phyloP scores from a whole-genome alignment of 2,797 vertebrate genomes.

The Xenopus petersii region DNA sequence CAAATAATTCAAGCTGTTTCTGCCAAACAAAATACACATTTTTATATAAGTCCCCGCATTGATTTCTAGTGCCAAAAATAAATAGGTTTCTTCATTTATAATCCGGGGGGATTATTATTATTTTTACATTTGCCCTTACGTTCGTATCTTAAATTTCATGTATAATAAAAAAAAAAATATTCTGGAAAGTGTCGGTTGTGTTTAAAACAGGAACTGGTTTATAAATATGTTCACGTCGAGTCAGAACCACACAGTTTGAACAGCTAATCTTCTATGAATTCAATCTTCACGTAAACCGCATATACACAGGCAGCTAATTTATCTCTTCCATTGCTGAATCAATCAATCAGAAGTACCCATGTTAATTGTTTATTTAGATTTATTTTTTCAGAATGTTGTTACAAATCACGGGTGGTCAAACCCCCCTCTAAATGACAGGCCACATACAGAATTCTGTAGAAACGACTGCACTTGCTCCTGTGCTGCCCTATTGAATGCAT shows the following conservation, averaged over 20 bases:
- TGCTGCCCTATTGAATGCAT: too few relatives aligned
- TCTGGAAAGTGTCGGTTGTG: conserved; percentile 22
- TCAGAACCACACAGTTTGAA: conserved; percentile 11
- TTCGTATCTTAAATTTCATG: conserved; percentile 18
- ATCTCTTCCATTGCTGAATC: conserved; percentile 60
- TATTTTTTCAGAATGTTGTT: background rate
- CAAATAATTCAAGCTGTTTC: background rate
- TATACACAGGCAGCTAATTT: conserved; percentile 63
- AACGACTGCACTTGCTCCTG: too few relatives aligned
- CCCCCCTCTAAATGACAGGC: background rate
- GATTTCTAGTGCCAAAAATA: conserved; percentile 1
- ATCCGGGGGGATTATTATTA: conserved; percentile 1
- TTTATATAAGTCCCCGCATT: background rate
- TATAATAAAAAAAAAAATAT: conserved; percentile 11
- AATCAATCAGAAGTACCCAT: conserved; percentile 45
- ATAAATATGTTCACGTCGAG: conserved; percentile 18
- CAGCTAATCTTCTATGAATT: conserved; percentile 48
- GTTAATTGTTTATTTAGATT: conserved; percentile 9
- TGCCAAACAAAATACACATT: background rate
- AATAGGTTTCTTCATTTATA: background rate
- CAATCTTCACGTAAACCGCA: conserved; percentile 55
- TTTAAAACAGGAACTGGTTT: conserved; percentile 10
- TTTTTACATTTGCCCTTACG: background rate
- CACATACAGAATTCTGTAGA: background rate
- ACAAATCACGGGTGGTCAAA: background rate